A percentile compares a stretch with the other conserved stretches of the same genome.
Evolutionary conservation across 1,140 invertebrate species (phyloP).

Genomic region (Caenorhabditis latens): DNA sequence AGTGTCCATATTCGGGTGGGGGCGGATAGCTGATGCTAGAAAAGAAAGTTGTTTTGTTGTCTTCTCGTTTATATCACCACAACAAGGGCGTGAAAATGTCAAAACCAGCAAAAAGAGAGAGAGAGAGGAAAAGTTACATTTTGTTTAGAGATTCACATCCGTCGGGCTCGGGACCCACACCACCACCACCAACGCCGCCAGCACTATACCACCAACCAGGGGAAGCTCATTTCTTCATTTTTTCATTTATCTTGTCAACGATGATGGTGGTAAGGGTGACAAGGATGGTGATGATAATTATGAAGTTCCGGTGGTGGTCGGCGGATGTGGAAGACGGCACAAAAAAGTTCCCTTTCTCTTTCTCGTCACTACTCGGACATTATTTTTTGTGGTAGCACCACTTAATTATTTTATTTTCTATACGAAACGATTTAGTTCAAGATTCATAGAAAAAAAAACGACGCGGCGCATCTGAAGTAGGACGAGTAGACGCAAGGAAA

Average conservation of each 20-base stretch:
- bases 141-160: slow-evolving; percentile 56
- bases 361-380: not conserved
- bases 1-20: slow-evolving; percentile 10
- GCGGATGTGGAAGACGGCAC: not conserved
- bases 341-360: not conserved
- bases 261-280: not conserved
- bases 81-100: slow-evolving; percentile 56
- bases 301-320: not conserved
- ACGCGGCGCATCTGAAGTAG: not conserved
- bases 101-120: slow-evolving; percentile 39
- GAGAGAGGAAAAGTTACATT: slow-evolving; percentile 54
- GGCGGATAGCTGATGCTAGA: slow-evolving; percentile 44
- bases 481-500: slow-evolving; percentile 27
- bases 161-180: slow-evolving; percentile 29
- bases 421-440: slow-evolving; percentile 24
- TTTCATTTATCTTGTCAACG: not conserved
- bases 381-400: slow-evolving; percentile 2
- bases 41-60: slow-evolving; percentile 49
- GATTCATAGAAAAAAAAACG: not conserved
- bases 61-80: slow-evolving; percentile 53
- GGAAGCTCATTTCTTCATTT: not conserved
- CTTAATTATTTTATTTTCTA: slow-evolving; percentile 36
- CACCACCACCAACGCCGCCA: slow-evolving; percentile 20
- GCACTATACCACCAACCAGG: not conserved
- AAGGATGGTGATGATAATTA: not conserved